These are phyloP conservation scores for Emydocephalus ijimae DNA, from an alignment of 2,113 vertebrate genomes.

Conservation along the genomic window DNA sequence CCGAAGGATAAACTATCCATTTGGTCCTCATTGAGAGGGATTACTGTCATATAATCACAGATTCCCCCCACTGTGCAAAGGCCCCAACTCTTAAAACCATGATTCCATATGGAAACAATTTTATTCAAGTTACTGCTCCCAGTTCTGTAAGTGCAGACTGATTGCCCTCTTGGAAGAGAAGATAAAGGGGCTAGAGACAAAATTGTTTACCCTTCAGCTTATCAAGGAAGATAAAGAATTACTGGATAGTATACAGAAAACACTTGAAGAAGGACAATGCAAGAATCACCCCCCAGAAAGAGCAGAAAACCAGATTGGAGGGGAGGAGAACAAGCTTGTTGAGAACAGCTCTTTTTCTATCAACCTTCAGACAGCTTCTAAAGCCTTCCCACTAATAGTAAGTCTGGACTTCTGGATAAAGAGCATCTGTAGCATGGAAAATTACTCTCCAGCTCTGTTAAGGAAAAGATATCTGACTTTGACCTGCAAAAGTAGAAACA, in stretches of 20 bases:
- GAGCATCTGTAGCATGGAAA: neutral
- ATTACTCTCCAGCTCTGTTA: neutral
- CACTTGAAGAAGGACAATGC: neutral
- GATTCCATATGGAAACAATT: constrained; percentile 2
- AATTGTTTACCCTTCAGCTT: neutral
- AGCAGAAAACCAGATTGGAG: neutral
- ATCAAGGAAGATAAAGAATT: neutral
- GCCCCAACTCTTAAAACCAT: neutral
- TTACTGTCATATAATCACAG: constrained; percentile 21
- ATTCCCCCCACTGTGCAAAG: constrained; percentile 7
- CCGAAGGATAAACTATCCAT: constrained; percentile 26
- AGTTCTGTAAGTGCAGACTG: neutral
- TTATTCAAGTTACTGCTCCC: neutral
- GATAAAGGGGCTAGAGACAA: neutral
- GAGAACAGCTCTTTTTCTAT: neutral
- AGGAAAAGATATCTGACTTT: neutral
- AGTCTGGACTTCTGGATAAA: neutral
- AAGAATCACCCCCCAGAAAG: neutral
- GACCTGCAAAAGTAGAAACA: neutral
- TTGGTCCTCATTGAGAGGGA: constrained; percentile 11
- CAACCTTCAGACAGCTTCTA: neutral
- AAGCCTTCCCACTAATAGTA: neutral
- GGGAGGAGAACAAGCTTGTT: neutral
- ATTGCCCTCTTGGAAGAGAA: neutral
- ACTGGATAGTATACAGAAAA: neutral